A percentile compares a stretch with the other conserved stretches of the same genome.
Evolutionary conservation across 1,140 invertebrate species (phyloP).

Genomic region (Cydia fagiglandana): DNA sequence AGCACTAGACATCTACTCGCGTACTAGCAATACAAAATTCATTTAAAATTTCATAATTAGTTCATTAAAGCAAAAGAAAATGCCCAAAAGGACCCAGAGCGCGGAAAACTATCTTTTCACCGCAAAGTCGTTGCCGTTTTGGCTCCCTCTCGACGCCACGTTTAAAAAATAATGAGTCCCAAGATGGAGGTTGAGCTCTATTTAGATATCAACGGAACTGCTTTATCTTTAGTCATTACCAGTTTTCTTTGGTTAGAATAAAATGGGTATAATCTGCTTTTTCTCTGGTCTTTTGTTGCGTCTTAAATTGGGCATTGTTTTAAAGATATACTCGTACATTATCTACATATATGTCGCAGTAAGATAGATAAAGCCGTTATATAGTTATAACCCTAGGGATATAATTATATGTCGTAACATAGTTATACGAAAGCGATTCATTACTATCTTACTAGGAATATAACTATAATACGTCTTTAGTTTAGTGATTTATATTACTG

Average conservation of each 20-base stretch:
- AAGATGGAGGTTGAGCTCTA: neutral
- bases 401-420: no score
- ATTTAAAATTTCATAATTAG: slow-evolving; percentile 9
- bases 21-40: neutral
- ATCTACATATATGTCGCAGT: no score
- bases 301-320: neutral
- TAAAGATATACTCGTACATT: neutral
- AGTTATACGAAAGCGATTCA: no score
- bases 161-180: slow-evolving; percentile 28
- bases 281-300: neutral
- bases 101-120: neutral
- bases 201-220: slow-evolving; percentile 10
- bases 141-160: neutral
- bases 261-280: neutral
- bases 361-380: no score
- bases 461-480: no score
- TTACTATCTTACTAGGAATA: no score
- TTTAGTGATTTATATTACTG: no score
- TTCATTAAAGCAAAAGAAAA: neutral
- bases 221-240: neutral
- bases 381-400: no score
- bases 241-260: neutral
- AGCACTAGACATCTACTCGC: neutral
- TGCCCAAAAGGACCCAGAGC: neutral
- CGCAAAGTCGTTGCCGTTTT: neutral